A percentile compares a stretch with the other conserved stretches of the same genome.
Evolutionary conservation across 1,140 invertebrate species (phyloP).

Genomic region (Augochlora pura): DNA sequence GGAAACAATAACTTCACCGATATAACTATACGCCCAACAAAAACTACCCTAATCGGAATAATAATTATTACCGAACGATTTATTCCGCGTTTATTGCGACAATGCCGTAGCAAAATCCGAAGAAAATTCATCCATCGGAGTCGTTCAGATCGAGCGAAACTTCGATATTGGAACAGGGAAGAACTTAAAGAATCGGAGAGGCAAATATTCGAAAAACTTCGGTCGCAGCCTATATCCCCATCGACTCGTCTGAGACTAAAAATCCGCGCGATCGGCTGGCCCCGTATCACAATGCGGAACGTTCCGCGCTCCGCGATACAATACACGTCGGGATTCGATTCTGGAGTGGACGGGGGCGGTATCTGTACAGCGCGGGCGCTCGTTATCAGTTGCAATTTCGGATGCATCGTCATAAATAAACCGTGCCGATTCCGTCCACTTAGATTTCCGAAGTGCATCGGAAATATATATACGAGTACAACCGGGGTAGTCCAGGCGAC

Average conservation of each 20-base stretch:
- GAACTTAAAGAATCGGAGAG: too few relatives aligned
- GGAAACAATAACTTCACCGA: too few relatives aligned
- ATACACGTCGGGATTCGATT: neutral
- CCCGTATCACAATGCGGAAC: neutral
- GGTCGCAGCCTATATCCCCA: neutral
- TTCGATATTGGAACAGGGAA: too few relatives aligned
- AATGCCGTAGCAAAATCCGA: too few relatives aligned
- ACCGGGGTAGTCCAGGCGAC: neutral
- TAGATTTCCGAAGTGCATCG: neutral
- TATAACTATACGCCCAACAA: too few relatives aligned
- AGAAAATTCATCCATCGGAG: too few relatives aligned
- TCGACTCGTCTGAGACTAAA: neutral
- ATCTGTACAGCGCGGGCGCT: neutral
- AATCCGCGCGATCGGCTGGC: neutral
- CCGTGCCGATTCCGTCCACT: neutral
- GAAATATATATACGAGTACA: constrained; percentile 31
- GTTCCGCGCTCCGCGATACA: too few relatives aligned
- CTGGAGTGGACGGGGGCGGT: too few relatives aligned
- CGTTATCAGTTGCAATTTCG: neutral
- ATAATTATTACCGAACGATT: too few relatives aligned
- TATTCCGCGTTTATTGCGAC: too few relatives aligned
- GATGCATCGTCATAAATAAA: neutral
- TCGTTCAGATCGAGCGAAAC: too few relatives aligned
- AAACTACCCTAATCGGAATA: too few relatives aligned
- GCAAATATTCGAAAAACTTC: neutral